Evolutionary conservation across 2,888 invertebrate genomes (phyloP).

Genomic region (Cloeon dipterum): DNA sequence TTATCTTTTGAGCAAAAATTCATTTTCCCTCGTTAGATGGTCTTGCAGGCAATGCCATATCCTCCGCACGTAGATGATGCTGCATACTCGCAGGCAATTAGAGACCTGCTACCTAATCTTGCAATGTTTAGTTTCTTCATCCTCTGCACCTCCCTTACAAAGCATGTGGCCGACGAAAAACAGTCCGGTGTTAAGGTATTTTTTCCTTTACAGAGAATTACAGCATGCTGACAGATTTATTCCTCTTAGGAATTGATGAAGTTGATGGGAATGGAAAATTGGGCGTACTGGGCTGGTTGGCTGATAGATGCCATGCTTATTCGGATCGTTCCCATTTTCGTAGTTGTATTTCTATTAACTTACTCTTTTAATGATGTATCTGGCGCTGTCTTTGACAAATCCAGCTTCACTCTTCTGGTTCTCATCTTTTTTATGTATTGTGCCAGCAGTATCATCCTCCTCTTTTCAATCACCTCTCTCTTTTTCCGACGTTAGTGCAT

Average conservation of each 20-base stretch:
- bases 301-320: constrained; percentile 20
- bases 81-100: constrained; percentile 4
- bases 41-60: constrained; percentile 30
- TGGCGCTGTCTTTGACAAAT: constrained; percentile 5
- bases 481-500: not conserved
- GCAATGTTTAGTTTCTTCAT: not conserved
- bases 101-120: not conserved
- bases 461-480: not conserved
- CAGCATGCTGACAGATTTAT: not conserved
- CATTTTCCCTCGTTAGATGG: constrained; percentile 13
- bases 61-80: constrained; percentile 18
- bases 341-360: constrained; percentile 17
- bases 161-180: constrained; percentile 33
- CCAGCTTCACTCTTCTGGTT: constrained; percentile 5
- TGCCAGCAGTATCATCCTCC: not conserved
- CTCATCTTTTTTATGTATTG: not conserved
- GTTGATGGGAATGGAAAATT: constrained; percentile 27
- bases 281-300: constrained; percentile 29
- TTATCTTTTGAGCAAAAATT: too few relatives aligned
- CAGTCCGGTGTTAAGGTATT: constrained; percentile 29
- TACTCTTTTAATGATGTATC: constrained; percentile 9
- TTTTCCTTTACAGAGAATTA: not conserved
- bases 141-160: constrained; percentile 18
- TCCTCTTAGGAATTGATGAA: constrained; percentile 27
- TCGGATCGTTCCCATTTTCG: constrained; percentile 14